Evolutionary conservation across 2,888 invertebrate species (phyloP).

Genomic region (Fissipunctia ypsillon): DNA sequence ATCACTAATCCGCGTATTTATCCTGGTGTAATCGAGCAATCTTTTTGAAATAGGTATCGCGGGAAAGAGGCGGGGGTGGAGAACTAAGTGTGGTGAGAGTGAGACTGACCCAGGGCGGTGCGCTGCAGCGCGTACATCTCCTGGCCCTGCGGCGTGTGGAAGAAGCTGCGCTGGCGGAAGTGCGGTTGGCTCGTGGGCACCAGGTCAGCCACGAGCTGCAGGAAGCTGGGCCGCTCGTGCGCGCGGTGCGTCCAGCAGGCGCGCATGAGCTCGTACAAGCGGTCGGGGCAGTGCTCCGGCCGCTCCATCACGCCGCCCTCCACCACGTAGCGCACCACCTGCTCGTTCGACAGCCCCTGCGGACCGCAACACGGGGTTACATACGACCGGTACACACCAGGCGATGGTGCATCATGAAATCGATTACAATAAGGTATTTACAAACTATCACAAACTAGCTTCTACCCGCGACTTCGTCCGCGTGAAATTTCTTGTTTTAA

Average conservation of each 20-base stretch:
- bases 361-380: not conserved
- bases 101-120: slow-evolving; percentile 75
- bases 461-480: no score
- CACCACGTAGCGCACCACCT: slow-evolving; percentile 96
- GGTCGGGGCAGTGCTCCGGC: slow-evolving; percentile 98
- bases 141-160: slow-evolving; percentile 91
- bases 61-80: not conserved
- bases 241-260: slow-evolving; percentile 97
- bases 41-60: not conserved
- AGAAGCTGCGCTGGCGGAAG: slow-evolving; percentile 92
- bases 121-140: slow-evolving; percentile 88
- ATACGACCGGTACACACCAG: not conserved
- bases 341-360: slow-evolving; percentile 97
- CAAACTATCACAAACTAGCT: not conserved
- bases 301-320: slow-evolving; percentile 98
- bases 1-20: not conserved
- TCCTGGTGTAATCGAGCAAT: slow-evolving; percentile 1
- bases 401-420: not conserved
- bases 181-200: slow-evolving; percentile 91
- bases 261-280: slow-evolving; percentile 97
- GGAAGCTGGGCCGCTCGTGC: slow-evolving; percentile 95
- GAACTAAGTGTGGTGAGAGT: not conserved
- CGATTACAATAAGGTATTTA: not conserved
- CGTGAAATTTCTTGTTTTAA: no score
- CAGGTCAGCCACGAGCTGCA: slow-evolving; percentile 94